Percentiles rank a stretch among this genome's conserved stretches.
Evolutionary conservation across 2,797 vertebrate species (phyloP).

Genomic region (Paguma larvata): DNA sequence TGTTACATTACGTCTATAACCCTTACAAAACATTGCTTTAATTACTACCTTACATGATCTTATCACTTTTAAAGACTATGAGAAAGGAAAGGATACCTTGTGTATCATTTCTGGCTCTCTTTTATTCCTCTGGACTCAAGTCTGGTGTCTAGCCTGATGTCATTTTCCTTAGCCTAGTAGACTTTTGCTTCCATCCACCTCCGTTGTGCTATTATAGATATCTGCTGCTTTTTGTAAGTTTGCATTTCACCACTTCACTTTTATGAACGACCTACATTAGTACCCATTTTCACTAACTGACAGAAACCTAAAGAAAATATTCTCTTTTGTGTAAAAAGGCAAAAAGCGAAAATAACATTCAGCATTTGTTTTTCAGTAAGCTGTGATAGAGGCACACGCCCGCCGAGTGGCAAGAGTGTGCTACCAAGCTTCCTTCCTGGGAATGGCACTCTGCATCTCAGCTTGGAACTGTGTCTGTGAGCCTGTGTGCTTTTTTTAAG

Average conservation of each 20-base stretch:
- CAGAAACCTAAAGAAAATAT: not conserved
- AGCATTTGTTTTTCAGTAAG: not conserved
- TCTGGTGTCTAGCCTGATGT: not conserved
- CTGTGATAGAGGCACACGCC: not conserved
- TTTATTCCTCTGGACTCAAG: not conserved
- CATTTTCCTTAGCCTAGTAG: not conserved
- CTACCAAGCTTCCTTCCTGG: not conserved
- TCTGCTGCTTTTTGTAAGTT: not conserved
- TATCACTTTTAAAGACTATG: not conserved
- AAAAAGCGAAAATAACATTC: not conserved
- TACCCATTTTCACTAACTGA: not conserved
- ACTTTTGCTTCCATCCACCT: not conserved
- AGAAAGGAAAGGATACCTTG: not conserved
- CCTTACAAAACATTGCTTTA: not conserved
- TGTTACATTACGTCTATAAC: not conserved
- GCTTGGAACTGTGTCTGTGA: not conserved
- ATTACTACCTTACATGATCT: not conserved
- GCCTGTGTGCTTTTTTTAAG: not conserved
- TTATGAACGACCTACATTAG: not conserved
- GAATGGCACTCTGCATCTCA: not conserved
- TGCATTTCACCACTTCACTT: not conserved
- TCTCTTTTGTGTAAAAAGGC: not conserved
- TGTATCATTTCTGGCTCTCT: not conserved
- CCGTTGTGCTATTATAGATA: not conserved
- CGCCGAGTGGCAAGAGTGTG: too few relatives aligned